These are phyloP conservation scores for Calliphora vomitoria DNA, from an alignment of 2,888 invertebrate genomes.

Conservation along the genomic window DNA sequence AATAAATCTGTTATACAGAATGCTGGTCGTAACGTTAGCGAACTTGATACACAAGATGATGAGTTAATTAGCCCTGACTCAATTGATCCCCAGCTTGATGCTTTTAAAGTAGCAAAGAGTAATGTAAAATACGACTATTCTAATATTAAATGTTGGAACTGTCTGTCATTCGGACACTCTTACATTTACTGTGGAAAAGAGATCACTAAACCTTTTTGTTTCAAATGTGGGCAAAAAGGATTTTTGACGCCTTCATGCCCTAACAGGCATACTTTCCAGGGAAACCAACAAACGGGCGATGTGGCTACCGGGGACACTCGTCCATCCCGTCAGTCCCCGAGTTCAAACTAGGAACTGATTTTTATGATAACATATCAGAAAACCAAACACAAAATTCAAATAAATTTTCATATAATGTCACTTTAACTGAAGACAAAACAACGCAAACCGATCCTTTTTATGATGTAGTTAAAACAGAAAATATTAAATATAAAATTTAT, in stretches of 20 bases:
- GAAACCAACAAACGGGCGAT: too few species aligned
- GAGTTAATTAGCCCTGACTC: background rate
- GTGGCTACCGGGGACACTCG: too few species aligned
- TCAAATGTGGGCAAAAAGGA: too few species aligned
- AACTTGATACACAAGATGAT: background rate
- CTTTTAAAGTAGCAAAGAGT: background rate
- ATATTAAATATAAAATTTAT: background rate
- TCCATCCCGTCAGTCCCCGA: too few species aligned
- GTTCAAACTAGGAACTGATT: too few species aligned
- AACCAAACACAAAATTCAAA: background rate
- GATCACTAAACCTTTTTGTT: too few species aligned
- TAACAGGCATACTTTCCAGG: too few species aligned
- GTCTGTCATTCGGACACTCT: slow-evolving; percentile 13
- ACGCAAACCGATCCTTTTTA: slow-evolving; percentile 4
- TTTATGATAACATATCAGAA: background rate
- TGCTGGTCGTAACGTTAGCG: background rate
- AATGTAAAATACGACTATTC: slow-evolving; percentile 19
- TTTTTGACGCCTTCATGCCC: too few species aligned
- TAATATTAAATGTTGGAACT: slow-evolving; percentile 33
- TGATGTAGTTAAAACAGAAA: background rate
- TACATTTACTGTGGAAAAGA: background rate
- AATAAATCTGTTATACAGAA: background rate
- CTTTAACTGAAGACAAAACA: slow-evolving; percentile 31
- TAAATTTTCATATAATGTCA: slow-evolving; percentile 12
- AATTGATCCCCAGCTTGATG: slow-evolving; percentile 21